Evolutionary conservation across 2,113 vertebrate species (phyloP).

Genomic region (Panthera tigris): DNA sequence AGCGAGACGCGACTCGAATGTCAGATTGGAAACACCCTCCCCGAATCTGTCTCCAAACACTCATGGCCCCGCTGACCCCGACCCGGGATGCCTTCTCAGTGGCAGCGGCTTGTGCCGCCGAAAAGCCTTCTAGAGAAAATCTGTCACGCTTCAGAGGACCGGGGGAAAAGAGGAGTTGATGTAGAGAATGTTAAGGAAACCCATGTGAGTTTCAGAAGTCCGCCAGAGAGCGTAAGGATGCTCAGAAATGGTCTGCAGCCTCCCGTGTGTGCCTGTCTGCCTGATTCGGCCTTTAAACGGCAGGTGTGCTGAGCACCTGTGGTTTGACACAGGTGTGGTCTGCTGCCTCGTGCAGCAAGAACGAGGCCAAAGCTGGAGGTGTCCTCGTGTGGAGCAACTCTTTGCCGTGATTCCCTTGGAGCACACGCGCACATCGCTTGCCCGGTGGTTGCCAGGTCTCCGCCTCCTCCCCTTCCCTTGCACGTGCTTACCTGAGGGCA

Average conservation of each 20-base stretch:
- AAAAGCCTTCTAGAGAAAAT: conserved; percentile 52
- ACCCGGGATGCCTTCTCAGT: not conserved
- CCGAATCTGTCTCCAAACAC: not conserved
- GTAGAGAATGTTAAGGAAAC: conserved; percentile 42
- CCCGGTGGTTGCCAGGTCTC: fast-evolving
- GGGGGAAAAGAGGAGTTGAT: not conserved
- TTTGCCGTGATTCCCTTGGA: fast-evolving
- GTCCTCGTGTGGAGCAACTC: fast-evolving
- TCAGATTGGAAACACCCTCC: conserved; percentile 45
- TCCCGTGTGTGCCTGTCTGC: not conserved
- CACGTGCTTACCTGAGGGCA: fast-evolving
- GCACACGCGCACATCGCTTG: fast-evolving
- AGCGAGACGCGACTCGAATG: not conserved
- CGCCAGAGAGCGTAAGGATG: not conserved
- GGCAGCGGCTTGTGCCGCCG: not conserved
- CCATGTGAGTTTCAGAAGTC: conserved; percentile 32
- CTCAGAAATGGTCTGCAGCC: not conserved
- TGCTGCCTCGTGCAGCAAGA: not conserved
- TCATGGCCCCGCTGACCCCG: not conserved
- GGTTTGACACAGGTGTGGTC: not conserved
- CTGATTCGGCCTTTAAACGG: not conserved
- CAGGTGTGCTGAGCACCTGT: not conserved
- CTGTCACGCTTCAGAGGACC: conserved; percentile 37
- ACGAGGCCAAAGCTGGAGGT: fast-evolving
- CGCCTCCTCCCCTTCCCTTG: fast-evolving